A percentile compares a stretch with the other conserved stretches of the same genome.
Conservation (phyloP, 1,140 invertebrate genomes). For the Asobara japonica region DNA sequence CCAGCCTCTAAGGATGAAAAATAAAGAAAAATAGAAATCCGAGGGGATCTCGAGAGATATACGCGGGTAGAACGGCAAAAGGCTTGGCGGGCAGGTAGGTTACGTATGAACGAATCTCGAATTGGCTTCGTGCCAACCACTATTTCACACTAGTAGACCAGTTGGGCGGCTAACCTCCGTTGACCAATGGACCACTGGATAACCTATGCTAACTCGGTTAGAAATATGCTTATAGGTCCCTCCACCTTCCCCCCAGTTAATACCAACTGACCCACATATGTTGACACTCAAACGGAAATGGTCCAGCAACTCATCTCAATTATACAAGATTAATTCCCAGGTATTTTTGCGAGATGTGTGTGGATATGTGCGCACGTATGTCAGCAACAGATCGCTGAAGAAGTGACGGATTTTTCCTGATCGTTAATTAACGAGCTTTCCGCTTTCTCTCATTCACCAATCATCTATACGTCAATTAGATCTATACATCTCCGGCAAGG, state of each 20-base stretch:
- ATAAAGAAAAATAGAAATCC: conserved; percentile 27
- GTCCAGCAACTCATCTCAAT: background rate
- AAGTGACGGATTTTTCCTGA: too few species aligned
- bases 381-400: too few species aligned
- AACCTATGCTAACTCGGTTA: conserved; percentile 52
- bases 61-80: conserved; percentile 32
- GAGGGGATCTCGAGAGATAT: conserved; percentile 27
- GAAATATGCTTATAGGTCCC: conserved; percentile 57
- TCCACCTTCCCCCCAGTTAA: background rate
- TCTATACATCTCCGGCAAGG: background rate
- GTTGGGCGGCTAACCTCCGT: conserved; percentile 53
- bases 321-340: too few species aligned
- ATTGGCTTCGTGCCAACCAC: conserved; percentile 54
- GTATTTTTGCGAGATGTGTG: too few species aligned
- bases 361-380: too few species aligned
- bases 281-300: background rate
- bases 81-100: conserved; percentile 50
- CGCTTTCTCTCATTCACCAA: too few species aligned
- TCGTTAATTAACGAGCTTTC: too few species aligned
- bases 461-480: background rate
- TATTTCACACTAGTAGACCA: conserved; percentile 50
- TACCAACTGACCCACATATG: conserved; percentile 19
- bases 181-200: conserved; percentile 59
- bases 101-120: conserved; percentile 56
- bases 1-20: conserved; percentile 19